Conservation (phyloP, 1,140 invertebrate genomes). For the Caenorhabditis tropicalis region DNA sequence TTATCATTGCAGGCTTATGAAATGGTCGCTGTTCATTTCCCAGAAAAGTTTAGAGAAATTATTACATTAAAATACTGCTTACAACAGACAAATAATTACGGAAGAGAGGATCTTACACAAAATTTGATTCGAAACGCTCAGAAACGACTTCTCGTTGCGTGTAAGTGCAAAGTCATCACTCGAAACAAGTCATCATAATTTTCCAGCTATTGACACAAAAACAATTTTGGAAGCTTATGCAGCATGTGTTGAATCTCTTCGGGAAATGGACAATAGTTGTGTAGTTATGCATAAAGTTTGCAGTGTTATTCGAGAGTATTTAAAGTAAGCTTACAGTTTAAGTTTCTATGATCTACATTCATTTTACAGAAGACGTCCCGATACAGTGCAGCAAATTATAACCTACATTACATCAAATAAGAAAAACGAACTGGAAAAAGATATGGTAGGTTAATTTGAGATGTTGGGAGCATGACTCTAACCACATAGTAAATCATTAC, state of each 20-base stretch:
- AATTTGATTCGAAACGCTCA: constrained; percentile 55
- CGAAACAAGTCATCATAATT: too few species aligned
- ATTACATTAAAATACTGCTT: constrained; percentile 38
- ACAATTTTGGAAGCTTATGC: constrained; percentile 97
- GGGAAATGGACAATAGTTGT: constrained; percentile 88
- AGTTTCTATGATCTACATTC: background rate
- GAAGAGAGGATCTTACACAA: constrained; percentile 57
- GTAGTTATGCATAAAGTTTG: constrained; percentile 92
- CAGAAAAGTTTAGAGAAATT: background rate
- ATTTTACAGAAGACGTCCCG: constrained; percentile 62
- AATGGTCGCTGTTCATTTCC: constrained; percentile 37
- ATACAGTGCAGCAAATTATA: constrained; percentile 70
- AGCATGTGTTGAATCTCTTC: constrained; percentile 88
- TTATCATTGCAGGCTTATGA: constrained; percentile 41
- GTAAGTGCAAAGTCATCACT: too few species aligned
- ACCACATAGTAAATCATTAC: background rate
- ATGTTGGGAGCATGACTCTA: background rate
- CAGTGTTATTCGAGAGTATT: constrained; percentile 83
- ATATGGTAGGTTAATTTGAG: background rate
- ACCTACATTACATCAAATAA: constrained; percentile 67
- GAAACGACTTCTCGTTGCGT: constrained; percentile 58
- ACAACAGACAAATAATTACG: constrained; percentile 53
- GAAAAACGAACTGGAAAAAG: constrained; percentile 32
- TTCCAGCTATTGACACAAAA: constrained; percentile 88
- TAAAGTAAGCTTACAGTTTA: constrained; percentile 71